Evolutionary conservation across 2,797 vertebrate species (phyloP).

Genomic region (Anomalospiza imberbis): DNA sequence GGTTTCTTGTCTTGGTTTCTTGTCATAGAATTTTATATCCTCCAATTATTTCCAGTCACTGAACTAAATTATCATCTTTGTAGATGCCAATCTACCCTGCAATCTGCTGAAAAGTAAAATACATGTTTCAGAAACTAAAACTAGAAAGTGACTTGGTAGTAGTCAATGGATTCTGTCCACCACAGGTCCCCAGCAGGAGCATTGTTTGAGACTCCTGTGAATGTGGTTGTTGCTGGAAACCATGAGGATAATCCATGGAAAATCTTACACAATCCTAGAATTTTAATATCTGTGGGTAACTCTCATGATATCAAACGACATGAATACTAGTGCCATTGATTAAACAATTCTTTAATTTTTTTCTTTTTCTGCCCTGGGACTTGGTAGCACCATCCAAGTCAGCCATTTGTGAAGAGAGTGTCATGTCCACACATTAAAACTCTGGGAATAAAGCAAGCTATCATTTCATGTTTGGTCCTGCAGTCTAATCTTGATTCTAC

Average conservation of each 20-base stretch:
- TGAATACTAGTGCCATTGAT: background rate
- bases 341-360: background rate
- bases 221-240: background rate
- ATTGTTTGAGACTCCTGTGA: background rate
- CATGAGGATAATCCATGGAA: background rate
- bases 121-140: background rate
- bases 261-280: background rate
- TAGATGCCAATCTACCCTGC: background rate
- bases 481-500: background rate
- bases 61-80: background rate
- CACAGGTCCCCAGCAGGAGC: background rate
- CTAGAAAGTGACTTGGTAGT: background rate
- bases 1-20: background rate
- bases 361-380: background rate
- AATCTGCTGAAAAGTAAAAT: background rate
- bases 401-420: background rate
- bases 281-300: background rate
- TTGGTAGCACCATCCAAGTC: background rate
- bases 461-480: background rate
- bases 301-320: background rate
- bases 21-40: background rate
- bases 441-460: background rate
- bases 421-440: background rate
- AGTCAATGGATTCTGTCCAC: background rate
- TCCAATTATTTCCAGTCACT: background rate